These are phyloP conservation scores for Sebastes minor DNA, from an alignment of 2,797 vertebrate genomes.

Conservation along the genomic window DNA sequence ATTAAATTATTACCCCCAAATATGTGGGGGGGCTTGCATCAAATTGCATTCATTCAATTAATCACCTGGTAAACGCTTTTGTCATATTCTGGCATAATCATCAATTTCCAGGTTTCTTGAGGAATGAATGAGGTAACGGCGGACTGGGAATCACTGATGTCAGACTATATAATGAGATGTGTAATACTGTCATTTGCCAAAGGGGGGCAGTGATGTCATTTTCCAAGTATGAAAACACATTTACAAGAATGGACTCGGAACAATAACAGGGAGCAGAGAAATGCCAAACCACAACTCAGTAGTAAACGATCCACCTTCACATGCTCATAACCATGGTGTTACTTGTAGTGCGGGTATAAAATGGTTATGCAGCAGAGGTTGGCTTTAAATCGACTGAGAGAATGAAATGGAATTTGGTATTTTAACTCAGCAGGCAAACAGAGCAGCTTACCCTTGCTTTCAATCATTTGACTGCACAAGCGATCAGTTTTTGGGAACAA, in stretches of 20 bases:
- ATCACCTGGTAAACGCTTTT: background rate
- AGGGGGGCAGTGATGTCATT: slow-evolving; percentile 72
- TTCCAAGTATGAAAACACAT: background rate
- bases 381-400: background rate
- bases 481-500: background rate
- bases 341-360: background rate
- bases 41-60: background rate
- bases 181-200: slow-evolving; percentile 55
- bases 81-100: background rate
- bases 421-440: background rate
- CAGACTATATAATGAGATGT: slow-evolving; percentile 75
- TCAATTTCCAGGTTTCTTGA: background rate
- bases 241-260: slow-evolving; percentile 1
- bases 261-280: slow-evolving; percentile 3
- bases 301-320: slow-evolving; percentile 23
- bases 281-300: slow-evolving; percentile 44
- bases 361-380: background rate
- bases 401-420: background rate
- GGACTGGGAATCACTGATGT: slow-evolving; percentile 62
- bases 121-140: slow-evolving; percentile 2
- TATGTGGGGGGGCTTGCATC: background rate
- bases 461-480: background rate
- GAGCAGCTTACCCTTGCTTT: background rate
- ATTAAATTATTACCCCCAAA: background rate
- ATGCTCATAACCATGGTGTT: slow-evolving; percentile 18